Base-by-base conservation (phyloP, 1,140 invertebrate genomes). In the Trachymyrmex cornetzi region DNA sequence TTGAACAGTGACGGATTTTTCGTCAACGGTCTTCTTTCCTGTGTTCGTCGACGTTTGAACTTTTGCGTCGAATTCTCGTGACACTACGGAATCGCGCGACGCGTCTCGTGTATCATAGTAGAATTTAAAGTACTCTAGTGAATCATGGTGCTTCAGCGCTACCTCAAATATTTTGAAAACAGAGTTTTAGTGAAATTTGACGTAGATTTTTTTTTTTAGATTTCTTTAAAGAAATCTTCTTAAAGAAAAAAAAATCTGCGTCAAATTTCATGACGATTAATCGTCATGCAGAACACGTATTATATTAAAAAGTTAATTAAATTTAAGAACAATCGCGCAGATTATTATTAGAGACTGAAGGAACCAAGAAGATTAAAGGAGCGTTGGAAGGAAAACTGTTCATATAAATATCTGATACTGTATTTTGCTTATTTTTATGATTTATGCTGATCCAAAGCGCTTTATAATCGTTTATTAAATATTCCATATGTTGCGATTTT, bases 1-100 rank as follows among this genome's bases (percentile, higher is more conserved):
- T 87, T 63, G 67, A 75, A 87, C 74, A 82, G 27, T 63, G 57
- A 66, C 57, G 75, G 69, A 79, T 81, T 81, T 55, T 90, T 74
- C 75, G 57, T 81, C 55, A 24, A 16, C 61, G 1, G 53, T 30
- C 67, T 44, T 64, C 48, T 63, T 64, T 53, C 22, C 22, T 61
- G 0, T 6, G 19, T 11, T 27, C 30, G 22, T 48, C 24, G 69
- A 84, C 55, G 44, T 74, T 50, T 50, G 44, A 84, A 84, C 55
- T 63, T 84, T 84, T 24, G 14, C 38, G 34, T 19, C 19, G 55
- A 19, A 44, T 74, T 84, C 55, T 75, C 80, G 38, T 48, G 55
- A 48, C 22, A 27, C 67, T 82, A 19, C 22, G 55, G 0, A 12
- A n/a, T 82, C 19, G 55, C 24, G 38, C 67, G n/a, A 55, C 22